Conservation (phyloP, 2,888 invertebrate genomes). For the Drosophila multiciliata region DNA sequence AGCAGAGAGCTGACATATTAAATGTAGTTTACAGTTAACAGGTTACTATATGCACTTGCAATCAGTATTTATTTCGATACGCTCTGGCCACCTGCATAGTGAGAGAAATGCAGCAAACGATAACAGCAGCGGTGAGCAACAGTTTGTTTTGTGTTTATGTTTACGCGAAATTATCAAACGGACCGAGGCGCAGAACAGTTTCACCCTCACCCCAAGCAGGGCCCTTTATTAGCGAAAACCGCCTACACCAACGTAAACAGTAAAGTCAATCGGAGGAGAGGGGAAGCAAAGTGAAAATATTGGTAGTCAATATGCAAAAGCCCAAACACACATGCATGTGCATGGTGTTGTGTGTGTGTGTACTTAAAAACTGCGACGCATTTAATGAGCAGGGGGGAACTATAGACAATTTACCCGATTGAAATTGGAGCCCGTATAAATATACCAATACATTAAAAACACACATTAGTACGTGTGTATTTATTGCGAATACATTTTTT, state of each 20-base stretch:
- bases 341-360: slow-evolving; percentile 9
- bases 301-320: slow-evolving; percentile 76
- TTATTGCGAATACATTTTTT: slow-evolving; percentile 4
- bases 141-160: slow-evolving; percentile 77
- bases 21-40: slow-evolving; percentile 44
- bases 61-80: slow-evolving; percentile 53
- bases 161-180: slow-evolving; percentile 79
- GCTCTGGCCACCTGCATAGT: slow-evolving; percentile 65
- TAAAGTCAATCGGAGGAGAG: slow-evolving; percentile 13
- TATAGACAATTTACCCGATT: slow-evolving; percentile 43
- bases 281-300: slow-evolving; percentile 74
- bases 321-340: slow-evolving; percentile 24
- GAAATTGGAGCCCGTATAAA: slow-evolving; percentile 34
- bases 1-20: slow-evolving; percentile 28
- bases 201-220: slow-evolving; percentile 43
- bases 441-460: slow-evolving; percentile 1
- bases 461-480: neutral
- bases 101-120: slow-evolving; percentile 46
- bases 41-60: slow-evolving; percentile 52
- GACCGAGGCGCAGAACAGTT: slow-evolving; percentile 72
- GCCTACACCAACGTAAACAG: slow-evolving; percentile 1
- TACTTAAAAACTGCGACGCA: slow-evolving; percentile 53
- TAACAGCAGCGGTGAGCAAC: slow-evolving; percentile 66
- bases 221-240: slow-evolving; percentile 37
- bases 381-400: slow-evolving; percentile 15